Conservation (phyloP, 2,113 vertebrate genomes). For the Pelecanus crispus region DNA sequence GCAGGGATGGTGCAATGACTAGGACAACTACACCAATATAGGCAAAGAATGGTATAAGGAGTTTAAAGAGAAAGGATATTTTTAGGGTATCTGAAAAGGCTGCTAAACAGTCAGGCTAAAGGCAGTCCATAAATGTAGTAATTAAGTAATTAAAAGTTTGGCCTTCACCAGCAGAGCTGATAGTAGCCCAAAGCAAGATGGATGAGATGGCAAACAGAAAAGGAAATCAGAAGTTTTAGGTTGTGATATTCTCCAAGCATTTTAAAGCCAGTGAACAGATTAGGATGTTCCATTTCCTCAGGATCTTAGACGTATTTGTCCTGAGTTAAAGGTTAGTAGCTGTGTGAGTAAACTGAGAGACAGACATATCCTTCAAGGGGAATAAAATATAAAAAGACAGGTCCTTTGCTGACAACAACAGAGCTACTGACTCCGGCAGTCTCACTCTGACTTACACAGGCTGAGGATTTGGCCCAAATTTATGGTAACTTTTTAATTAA, state of each 20-base stretch:
- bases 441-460: background rate
- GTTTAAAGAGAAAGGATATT: background rate
- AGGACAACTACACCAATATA: background rate
- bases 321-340: background rate
- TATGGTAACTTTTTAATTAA: background rate
- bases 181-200: background rate
- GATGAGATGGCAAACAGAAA: background rate
- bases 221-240: background rate
- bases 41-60: background rate
- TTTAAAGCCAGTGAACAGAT: background rate
- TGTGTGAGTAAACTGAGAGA: background rate
- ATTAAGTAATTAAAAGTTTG: background rate
- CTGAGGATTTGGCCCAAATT: background rate
- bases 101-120: background rate
- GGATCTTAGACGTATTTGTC: background rate
- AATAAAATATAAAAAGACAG: background rate
- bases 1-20: background rate
- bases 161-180: background rate
- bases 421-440: background rate
- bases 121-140: background rate
- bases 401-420: background rate
- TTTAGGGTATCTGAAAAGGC: background rate
- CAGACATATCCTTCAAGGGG: background rate
- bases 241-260: background rate
- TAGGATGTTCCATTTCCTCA: background rate